Conservation (phyloP, 2,888 invertebrate genomes). For the Limenitis camilla region DNA sequence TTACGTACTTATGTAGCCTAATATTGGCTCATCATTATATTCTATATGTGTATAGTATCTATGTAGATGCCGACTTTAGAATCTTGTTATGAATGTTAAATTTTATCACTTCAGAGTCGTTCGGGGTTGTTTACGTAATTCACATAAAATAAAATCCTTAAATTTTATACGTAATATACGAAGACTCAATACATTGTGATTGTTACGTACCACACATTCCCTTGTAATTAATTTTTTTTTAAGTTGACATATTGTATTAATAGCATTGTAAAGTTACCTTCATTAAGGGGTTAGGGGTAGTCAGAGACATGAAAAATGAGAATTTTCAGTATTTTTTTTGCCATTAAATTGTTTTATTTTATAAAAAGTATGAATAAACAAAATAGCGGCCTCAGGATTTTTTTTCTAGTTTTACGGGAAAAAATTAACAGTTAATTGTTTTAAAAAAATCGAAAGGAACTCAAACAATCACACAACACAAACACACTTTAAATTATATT, state of each 20-base stretch:
- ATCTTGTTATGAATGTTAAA: constrained; percentile 61
- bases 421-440: too few species aligned
- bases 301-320: too few species aligned
- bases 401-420: too few species aligned
- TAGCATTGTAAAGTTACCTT: constrained; percentile 62
- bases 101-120: constrained; percentile 44
- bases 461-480: too few species aligned
- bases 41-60: constrained; percentile 17
- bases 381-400: too few species aligned
- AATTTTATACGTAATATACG: background rate
- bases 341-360: too few species aligned
- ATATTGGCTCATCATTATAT: background rate
- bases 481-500: too few species aligned
- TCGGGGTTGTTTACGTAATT: background rate
- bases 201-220: constrained; percentile 45
- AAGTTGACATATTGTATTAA: constrained; percentile 40
- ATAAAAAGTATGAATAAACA: too few species aligned
- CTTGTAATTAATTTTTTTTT: constrained; percentile 41
- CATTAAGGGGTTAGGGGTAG: too few species aligned
- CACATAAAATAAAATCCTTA: background rate
- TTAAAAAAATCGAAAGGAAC: too few species aligned
- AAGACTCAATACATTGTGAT: constrained; percentile 23
- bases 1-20: background rate
- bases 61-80: constrained; percentile 37
- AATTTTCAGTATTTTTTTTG: too few species aligned